phyloP scores from a whole-genome alignment of 1,140 invertebrate species.

The Odontomachus brunneus region DNA sequence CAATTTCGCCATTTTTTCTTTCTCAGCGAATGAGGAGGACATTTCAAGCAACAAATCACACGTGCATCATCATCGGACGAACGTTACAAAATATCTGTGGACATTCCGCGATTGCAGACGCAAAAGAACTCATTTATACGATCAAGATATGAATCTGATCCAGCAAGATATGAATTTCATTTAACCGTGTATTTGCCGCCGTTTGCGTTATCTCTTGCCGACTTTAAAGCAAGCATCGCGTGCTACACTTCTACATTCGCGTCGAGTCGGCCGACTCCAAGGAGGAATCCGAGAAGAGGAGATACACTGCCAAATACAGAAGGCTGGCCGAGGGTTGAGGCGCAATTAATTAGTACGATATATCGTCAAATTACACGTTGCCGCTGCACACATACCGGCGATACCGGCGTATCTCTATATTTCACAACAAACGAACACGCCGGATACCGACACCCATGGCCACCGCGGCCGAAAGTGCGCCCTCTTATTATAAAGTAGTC shows the following conservation, averaged over 20 bases:
- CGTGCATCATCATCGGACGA: too few species aligned
- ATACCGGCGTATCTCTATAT: constrained; percentile 49
- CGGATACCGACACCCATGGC: constrained; percentile 22
- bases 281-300: neutral
- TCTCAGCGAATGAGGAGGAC: too few species aligned
- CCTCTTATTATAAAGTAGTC: constrained; percentile 72
- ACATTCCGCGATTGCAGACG: too few species aligned
- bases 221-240: too few species aligned
- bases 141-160: too few species aligned
- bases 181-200: too few species aligned
- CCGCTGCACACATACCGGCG: neutral
- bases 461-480: constrained; percentile 58
- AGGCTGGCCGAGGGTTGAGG: neutral
- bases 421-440: constrained; percentile 50
- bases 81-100: too few species aligned
- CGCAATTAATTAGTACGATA: constrained; percentile 63
- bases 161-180: too few species aligned
- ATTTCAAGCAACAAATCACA: too few species aligned
- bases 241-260: neutral
- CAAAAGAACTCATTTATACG: too few species aligned
- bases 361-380: constrained; percentile 63
- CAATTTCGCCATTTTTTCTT: too few species aligned
- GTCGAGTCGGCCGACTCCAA: neutral
- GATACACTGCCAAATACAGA: constrained; percentile 21
- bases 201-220: too few species aligned